Base-by-base conservation (phyloP, 2,113 vertebrate genomes). In the Athene cunicularia region DNA sequence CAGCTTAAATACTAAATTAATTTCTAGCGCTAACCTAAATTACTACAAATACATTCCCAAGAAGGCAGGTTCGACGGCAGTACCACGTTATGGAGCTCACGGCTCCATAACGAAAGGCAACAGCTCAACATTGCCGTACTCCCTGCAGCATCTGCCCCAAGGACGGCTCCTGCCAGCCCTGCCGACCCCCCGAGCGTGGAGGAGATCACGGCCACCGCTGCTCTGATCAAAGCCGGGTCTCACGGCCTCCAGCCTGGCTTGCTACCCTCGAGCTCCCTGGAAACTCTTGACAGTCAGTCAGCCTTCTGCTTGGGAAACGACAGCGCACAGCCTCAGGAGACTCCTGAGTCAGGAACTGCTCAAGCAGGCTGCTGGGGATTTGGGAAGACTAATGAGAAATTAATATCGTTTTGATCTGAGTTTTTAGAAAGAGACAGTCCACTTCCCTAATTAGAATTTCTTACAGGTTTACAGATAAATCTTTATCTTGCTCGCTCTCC, bases 311-410 rank as follows among this genome's bases (percentile, higher is more conserved):
- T 6, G 60, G 60, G 52, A 70, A 81, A 12, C 1, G 50, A 8
- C 59, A 60, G 74, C 79, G 11, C 70, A 6, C 1, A n/a, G 86
- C 71, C 95, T 37, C 8, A 0, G 21, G 77, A 93, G 77, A 58
- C 35, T 5, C 68, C 72, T 9, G 55, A 0, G 53, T 32, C 66
- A n/a, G 77, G 58, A 89, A 27, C 39, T 21, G 64, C 95, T 74
- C 53, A 3, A 32, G 11, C 43, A 53, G 77, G 35, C 92, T 89
- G 92, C 77, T 37, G 43, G 66, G 77, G 43, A 19, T 24, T 74
- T 64, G 88, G 89, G 64, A 45, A 91, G 86, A 77, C 60, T 85
- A 84, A 97, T 96, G 94, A 92, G 91, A 90, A 96, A 97, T 91
- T 92, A 92, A 93, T 92, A 75, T 47, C 43, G 1, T 76, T 88